Percentiles rank a stretch among this genome's conserved stretches.
Conservation (phyloP, 2,113 vertebrate species). For the Cepphus grylle region DNA sequence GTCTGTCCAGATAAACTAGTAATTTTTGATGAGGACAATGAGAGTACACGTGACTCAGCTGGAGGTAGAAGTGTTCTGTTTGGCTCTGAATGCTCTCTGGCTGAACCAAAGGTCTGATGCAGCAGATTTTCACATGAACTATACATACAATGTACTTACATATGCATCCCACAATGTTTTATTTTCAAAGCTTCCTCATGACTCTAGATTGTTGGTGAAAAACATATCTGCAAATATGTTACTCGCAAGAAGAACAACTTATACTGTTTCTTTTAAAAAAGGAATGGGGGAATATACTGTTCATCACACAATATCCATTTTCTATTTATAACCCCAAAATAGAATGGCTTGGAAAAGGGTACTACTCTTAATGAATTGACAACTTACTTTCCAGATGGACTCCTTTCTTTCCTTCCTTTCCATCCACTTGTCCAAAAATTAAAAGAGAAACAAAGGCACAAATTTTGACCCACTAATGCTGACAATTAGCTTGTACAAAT, state of each 20-base stretch:
- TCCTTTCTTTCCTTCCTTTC: background rate
- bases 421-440: background rate
- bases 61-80: background rate
- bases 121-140: background rate
- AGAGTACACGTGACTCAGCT: background rate
- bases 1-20: background rate
- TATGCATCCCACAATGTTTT: background rate
- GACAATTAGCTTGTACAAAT: background rate
- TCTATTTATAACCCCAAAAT: background rate
- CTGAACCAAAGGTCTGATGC: background rate
- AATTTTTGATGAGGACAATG: background rate
- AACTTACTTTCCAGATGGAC: background rate
- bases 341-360: background rate
- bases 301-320: background rate
- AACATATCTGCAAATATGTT: background rate
- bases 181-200: background rate
- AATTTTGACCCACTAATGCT: background rate
- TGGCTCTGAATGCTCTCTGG: background rate
- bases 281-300: background rate
- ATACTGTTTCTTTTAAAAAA: background rate
- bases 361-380: background rate
- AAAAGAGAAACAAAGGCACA: background rate
- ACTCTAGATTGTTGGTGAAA: background rate
- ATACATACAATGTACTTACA: background rate
- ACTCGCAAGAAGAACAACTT: background rate